Evolutionary conservation across 2,797 vertebrate genomes (phyloP), one percentile per base, ranked within the genome.

Genomic region (Distichodus sexfasciatus): DNA sequence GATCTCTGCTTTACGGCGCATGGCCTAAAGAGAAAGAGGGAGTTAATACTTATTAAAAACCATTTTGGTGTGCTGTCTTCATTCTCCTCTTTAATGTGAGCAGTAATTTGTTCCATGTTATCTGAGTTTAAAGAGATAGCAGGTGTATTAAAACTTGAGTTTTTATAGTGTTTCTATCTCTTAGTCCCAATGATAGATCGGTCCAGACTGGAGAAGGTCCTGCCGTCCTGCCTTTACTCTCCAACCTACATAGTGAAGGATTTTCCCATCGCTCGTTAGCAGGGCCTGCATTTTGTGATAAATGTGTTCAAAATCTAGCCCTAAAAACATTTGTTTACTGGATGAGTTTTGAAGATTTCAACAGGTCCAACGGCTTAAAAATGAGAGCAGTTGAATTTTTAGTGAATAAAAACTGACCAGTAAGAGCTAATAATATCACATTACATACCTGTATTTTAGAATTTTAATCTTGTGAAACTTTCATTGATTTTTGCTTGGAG

Each of bases 261-360:
- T 76, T 99, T 98, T 60, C 96, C 96, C 79, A 98, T 99, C 5
- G 97, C 96, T 74, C 92, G 97, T 88, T 99, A 99, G 87, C 97
- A 99, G 83, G 97, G 97, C 43, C 94, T 99, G 78, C 97, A 99
- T 66, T 99, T 99, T 65, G 97, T 99, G 79, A 95, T 96, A 96
- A 71, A 41, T 40, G 43, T 10, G 4, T 23, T 61, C n/a, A 2
- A 2, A n/a, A 26, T 1, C 11, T 50, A 21, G 8, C 14, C 17
- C n/a, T 15, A 11, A 5, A 19, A 15, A 3, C 41, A 5, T 23
- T 17, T n/a, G 17, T 31, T 62, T 47, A 12, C 14, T n/a, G 28
- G 2, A 61, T n/a, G n/a, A n/a, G n/a, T n/a, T n/a, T n/a, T n/a
- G n/a, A 19, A 23, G 53, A 4, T 6, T 54, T 12, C 5, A 36